A percentile compares a stretch with the other conserved stretches of the same genome.
phyloP scores from a whole-genome alignment of 2,113 vertebrate species.

The Siphamia tubifer region DNA sequence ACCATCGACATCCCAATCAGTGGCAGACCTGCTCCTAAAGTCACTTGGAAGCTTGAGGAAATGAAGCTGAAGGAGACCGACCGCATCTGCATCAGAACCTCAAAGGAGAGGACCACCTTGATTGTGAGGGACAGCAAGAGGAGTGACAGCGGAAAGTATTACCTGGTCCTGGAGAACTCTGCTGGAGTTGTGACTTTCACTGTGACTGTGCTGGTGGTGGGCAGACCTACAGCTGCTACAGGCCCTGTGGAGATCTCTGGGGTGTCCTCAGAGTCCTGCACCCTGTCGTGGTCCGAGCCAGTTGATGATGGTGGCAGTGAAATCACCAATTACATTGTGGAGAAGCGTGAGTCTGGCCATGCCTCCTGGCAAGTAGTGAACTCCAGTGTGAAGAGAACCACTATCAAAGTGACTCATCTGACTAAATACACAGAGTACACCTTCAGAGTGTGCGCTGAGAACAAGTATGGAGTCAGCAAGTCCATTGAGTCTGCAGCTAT shows the following conservation, averaged over 20 bases:
- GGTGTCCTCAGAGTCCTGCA: slow-evolving; percentile 93
- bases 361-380: slow-evolving; percentile 97
- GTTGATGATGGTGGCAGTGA: slow-evolving; percentile 92
- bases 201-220: slow-evolving; percentile 90
- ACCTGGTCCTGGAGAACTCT: slow-evolving; percentile 91
- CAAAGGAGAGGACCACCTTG: slow-evolving; percentile 89
- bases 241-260: slow-evolving; percentile 92
- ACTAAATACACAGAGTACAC: slow-evolving; percentile 98
- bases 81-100: slow-evolving; percentile 88
- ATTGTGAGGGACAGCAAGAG: slow-evolving; percentile 94
- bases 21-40: slow-evolving; percentile 93
- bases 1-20: slow-evolving; percentile 95
- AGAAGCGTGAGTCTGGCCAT: slow-evolving; percentile 94
- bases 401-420: slow-evolving; percentile 94
- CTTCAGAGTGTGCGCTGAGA: slow-evolving; percentile 95
- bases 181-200: slow-evolving; percentile 93
- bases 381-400: slow-evolving; percentile 96
- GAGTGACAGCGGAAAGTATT: slow-evolving; percentile 96
- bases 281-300: slow-evolving; percentile 90
- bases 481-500: slow-evolving; percentile 88
- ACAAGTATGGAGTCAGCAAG: slow-evolving; percentile 97
- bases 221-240: slow-evolving; percentile 87
- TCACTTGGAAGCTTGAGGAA: slow-evolving; percentile 97
- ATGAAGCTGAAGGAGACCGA: slow-evolving; percentile 98
- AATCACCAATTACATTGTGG: slow-evolving; percentile 95